Evolutionary conservation across 2,113 vertebrate genomes (phyloP), one percentile per base, ranked within the genome.

Genomic region (Heterotilapia buettikoferi): DNA sequence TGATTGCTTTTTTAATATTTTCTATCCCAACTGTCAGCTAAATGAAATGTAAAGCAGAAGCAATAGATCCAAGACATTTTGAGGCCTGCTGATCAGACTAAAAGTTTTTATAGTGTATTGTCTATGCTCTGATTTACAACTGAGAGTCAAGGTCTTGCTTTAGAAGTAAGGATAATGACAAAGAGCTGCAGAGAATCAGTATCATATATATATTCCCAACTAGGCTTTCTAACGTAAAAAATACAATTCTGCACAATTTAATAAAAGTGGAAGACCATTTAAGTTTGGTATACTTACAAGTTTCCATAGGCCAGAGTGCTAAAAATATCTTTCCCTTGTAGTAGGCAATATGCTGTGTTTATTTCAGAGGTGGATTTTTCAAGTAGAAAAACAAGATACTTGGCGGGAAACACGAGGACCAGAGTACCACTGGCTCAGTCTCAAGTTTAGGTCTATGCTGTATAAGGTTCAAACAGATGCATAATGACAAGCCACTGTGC

Each of bases 401-500:
- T 94, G 94, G 94, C 86, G 31, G 66, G 71, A 79, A 57, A 36
- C 47, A 24, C 4, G 5, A 84, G 85, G 91, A 85, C 84, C 80
- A 80, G 89, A 92, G 87, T 21, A 56, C 26, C 47, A 29, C 19
- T 93, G 86, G 93, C 93, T 82, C 73, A 5, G 78, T 59, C 86
- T 92, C 93, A 94, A 91, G 88, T 86, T 86, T 88, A 73, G 81
- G 80, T 92, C 96, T 94, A 92, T 94, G 95, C 94, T 95, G 95
- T 92, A 89, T 79, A 87, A 89, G 92, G 93, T 97, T 97, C 96
- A 97, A 97, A 97, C 90, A 90, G 93, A 95, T 90, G 94, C 93
- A 83, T 97, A 97, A 97, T 97, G 95, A 96, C 94, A 96, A 93
- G 90, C 95, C 94, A 90, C 91, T 83, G 88, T 88, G 85, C 93